These are phyloP conservation scores for Drepanosiphum platanoidis DNA, from an alignment of 2,888 invertebrate genomes.

Conservation along the genomic window DNA sequence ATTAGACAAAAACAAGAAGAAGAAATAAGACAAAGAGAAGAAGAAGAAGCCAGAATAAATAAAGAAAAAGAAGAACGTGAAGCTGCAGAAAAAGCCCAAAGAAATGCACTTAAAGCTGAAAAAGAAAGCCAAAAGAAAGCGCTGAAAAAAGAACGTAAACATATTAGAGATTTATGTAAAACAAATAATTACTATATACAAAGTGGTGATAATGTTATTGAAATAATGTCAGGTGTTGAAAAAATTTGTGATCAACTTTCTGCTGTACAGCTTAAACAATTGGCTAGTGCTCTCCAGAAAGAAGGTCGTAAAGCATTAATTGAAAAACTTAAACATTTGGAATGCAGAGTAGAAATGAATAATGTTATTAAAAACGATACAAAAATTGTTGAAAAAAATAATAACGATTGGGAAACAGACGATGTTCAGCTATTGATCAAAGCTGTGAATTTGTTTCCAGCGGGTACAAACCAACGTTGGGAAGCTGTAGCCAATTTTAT, in stretches of 20 bases:
- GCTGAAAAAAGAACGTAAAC: conserved; percentile 87
- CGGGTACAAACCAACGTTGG: conserved; percentile 90
- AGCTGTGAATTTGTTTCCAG: conserved; percentile 96
- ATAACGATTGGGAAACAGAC: conserved; percentile 81
- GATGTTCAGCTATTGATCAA: conserved; percentile 92
- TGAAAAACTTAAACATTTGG: conserved; percentile 76
- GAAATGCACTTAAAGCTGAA: conserved; percentile 85
- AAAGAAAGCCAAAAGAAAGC: conserved; percentile 86
- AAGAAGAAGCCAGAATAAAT: conserved; percentile 72
- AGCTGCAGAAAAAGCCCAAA: conserved; percentile 82
- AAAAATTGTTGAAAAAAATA: conserved; percentile 68
- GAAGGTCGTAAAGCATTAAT: conserved; percentile 76
- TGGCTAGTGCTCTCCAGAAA: conserved; percentile 70
- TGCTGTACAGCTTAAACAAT: conserved; percentile 77
- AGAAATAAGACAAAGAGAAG: conserved; percentile 78
- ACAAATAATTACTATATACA: conserved; percentile 81
- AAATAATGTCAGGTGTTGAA: conserved; percentile 91
- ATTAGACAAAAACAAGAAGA: conserved; percentile 79
- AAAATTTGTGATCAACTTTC: conserved; percentile 86
- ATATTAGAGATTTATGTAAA: conserved; percentile 81
- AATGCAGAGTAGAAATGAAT: conserved; percentile 76
- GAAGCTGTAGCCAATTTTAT: conserved; percentile 96
- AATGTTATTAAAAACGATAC: conserved; percentile 66
- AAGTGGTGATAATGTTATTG: conserved; percentile 78
- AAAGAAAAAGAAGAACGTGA: conserved; percentile 81